These are phyloP conservation scores for Atrina japonica DNA, from an alignment of 2,888 invertebrate species.

Conservation along the genomic window DNA sequence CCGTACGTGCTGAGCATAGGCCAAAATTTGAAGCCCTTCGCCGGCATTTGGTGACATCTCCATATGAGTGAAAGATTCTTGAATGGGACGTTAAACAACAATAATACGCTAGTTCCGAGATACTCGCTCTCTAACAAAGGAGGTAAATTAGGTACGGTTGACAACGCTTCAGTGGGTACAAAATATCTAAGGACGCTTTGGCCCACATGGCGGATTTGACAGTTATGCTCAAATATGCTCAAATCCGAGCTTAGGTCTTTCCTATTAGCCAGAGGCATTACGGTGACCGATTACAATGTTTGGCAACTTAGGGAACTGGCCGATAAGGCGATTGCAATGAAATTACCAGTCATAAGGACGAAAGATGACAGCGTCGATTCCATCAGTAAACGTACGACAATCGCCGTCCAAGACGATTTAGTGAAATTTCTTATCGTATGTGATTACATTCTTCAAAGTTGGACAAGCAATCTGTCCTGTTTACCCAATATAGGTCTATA, in stretches of 20 bases:
- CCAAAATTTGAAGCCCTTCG: no score
- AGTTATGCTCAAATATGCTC: neutral
- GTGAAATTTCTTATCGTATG: neutral
- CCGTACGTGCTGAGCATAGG: no score
- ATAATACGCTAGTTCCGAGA: slow-evolving; percentile 8
- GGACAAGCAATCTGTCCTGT: neutral
- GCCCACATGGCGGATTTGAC: neutral
- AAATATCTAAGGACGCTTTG: neutral
- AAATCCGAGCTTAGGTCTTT: neutral
- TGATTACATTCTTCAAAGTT: slow-evolving; percentile 3
- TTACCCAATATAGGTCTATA: slow-evolving; percentile 3
- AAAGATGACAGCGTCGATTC: slow-evolving; percentile 5
- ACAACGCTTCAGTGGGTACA: slow-evolving; percentile 10
- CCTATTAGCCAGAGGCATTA: slow-evolving; percentile 4
- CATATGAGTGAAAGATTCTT: no score
- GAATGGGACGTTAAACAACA: no score
- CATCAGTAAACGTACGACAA: neutral
- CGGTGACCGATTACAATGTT: slow-evolving; percentile 16
- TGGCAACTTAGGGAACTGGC: slow-evolving; percentile 12
- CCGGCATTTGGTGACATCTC: no score
- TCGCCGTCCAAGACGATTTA: neutral
- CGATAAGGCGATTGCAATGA: slow-evolving; percentile 4
- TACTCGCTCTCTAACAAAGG: slow-evolving; percentile 17
- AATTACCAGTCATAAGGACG: slow-evolving; percentile 3
- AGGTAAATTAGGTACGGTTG: slow-evolving; percentile 18